A percentile compares a stretch with the other conserved stretches of the same genome.
phyloP scores from a whole-genome alignment of 2,888 invertebrate species.

The Timema podura region DNA sequence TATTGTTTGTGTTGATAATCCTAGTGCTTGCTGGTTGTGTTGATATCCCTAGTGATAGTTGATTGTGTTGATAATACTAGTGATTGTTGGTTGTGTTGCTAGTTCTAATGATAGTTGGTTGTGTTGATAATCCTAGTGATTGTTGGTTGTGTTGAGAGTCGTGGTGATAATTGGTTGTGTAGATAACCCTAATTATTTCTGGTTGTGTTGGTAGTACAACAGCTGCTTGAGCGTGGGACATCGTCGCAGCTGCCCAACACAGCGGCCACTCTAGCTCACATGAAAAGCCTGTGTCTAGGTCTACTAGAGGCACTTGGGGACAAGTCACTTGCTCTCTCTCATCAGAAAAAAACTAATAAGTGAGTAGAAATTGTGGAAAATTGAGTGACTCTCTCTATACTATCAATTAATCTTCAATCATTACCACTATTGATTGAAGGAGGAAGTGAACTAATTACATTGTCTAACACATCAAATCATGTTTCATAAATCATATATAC shows the following conservation, averaged over 20 bases:
- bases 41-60: not conserved
- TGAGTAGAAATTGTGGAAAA: slow-evolving; percentile 41
- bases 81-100: not conserved
- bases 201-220: slow-evolving; percentile 57
- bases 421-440: too few species aligned
- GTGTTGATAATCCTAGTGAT: not conserved
- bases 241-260: slow-evolving; percentile 54
- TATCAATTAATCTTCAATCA: too few species aligned
- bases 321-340: slow-evolving; percentile 76
- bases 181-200: slow-evolving; percentile 1
- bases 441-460: too few species aligned
- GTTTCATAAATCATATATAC: too few species aligned
- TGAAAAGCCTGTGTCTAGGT: slow-evolving; percentile 72
- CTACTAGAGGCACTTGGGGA: slow-evolving; percentile 81
- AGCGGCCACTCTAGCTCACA: slow-evolving; percentile 66
- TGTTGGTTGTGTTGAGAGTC: too few species aligned
- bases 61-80: too few species aligned
- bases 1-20: too few species aligned
- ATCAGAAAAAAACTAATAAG: slow-evolving; percentile 85
- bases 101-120: not conserved
- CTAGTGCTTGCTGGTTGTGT: not conserved
- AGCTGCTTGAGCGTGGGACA: slow-evolving; percentile 63
- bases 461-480: too few species aligned
- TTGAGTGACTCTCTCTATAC: too few species aligned
- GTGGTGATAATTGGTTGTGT: not conserved